Conservation (phyloP, 2,113 vertebrate species). For the Meriones unguiculatus region DNA sequence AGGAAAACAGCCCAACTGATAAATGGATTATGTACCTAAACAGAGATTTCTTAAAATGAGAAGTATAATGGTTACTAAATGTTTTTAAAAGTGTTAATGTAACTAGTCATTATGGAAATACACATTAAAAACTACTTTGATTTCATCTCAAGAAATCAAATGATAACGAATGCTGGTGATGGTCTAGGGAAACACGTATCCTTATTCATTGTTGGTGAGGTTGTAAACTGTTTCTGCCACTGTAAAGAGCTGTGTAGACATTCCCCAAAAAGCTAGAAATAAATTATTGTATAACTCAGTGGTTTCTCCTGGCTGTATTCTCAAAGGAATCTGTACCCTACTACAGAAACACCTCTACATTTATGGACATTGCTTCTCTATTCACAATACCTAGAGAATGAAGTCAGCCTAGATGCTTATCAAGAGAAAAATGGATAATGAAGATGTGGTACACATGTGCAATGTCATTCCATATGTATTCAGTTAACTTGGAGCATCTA, state of each 20-base stretch:
- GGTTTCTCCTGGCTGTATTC: too few relatives aligned
- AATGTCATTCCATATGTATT: neutral
- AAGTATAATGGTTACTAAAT: neutral
- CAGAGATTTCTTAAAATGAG: neutral
- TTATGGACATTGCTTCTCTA: neutral
- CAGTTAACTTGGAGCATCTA: neutral
- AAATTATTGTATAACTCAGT: neutral
- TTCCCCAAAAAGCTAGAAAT: neutral
- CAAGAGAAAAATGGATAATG: too few relatives aligned
- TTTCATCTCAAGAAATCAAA: neutral
- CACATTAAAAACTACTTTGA: neutral
- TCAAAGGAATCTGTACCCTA: neutral
- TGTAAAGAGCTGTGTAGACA: neutral
- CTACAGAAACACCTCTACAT: neutral
- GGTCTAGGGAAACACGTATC: neutral
- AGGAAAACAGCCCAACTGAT: neutral
- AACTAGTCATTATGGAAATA: neutral
- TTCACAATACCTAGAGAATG: neutral
- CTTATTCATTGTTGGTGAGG: neutral
- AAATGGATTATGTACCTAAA: neutral
- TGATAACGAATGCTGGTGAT: neutral
- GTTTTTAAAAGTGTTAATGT: neutral
- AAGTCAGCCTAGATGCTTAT: neutral
- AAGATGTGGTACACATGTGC: neutral
- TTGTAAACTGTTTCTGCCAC: neutral